A percentile compares a stretch with the other conserved stretches of the same genome.
Conservation (phyloP, 2,113 vertebrate genomes). For the Chlamydotis undulata region DNA sequence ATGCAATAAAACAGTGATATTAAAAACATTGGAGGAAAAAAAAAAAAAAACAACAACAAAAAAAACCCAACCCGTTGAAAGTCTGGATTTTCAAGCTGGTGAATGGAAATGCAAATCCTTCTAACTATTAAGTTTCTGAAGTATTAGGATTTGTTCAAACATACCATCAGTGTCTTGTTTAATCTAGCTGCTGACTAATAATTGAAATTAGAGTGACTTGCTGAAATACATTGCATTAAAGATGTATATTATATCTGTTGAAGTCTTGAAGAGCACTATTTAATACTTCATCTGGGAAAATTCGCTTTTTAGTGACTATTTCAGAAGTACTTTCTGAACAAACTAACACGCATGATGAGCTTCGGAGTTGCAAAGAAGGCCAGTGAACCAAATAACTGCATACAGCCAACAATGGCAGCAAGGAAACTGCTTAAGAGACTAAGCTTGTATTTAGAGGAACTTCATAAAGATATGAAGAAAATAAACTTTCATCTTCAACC, state of each 20-base stretch:
- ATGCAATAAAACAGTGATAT: background rate
- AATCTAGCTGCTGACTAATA: background rate
- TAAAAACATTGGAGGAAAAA: background rate
- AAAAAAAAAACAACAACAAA: background rate
- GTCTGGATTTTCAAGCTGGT: background rate
- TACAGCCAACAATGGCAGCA: background rate
- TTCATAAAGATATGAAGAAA: background rate
- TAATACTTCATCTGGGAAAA: background rate
- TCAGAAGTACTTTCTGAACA: background rate
- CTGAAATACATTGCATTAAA: background rate
- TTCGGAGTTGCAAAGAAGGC: background rate
- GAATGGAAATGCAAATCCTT: background rate
- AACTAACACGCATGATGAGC: background rate
- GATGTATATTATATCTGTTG: background rate
- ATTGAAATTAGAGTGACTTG: background rate
- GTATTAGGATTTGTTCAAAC: background rate
- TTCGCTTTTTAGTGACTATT: background rate
- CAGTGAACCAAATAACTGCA: background rate
- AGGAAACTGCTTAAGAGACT: background rate
- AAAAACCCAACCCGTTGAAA: background rate
- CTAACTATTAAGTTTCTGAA: background rate
- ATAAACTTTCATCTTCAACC: background rate
- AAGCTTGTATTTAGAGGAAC: background rate
- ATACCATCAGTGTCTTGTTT: background rate
- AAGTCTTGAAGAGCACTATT: background rate